Conservation (phyloP, 2,888 invertebrate genomes). For the Petrolisthes cinctipes region DNA sequence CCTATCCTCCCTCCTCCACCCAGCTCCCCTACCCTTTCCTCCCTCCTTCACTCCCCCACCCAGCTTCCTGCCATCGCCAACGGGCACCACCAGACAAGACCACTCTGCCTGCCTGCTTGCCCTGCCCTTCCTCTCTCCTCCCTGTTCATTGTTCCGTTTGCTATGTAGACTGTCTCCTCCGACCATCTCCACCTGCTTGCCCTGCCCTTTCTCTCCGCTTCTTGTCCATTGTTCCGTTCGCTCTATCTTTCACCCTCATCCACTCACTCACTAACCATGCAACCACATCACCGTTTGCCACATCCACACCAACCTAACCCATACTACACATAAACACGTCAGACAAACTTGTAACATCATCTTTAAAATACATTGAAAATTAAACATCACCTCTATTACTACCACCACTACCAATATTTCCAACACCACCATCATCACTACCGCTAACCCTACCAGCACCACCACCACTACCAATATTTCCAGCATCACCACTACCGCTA, state of each 20-base stretch:
- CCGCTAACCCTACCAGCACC: too few relatives aligned
- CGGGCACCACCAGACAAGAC: slow-evolving; percentile 7
- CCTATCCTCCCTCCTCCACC: background rate
- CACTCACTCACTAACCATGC: background rate
- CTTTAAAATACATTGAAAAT: too few relatives aligned
- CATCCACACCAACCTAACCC: background rate
- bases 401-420: too few relatives aligned
- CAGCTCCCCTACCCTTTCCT: background rate
- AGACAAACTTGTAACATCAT: too few relatives aligned
- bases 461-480: too few relatives aligned
- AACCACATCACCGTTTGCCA: background rate
- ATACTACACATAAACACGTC: background rate
- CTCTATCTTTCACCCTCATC: background rate
- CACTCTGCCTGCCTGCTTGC: background rate
- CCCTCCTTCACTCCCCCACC: background rate
- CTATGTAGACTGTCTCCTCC: background rate
- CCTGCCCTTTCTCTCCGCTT: background rate
- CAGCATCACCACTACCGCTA: too few relatives aligned
- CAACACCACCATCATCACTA: too few relatives aligned
- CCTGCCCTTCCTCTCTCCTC: too few relatives aligned
- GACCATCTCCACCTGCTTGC: background rate
- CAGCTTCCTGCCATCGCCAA: background rate
- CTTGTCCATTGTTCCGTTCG: background rate
- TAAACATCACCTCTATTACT: too few relatives aligned
- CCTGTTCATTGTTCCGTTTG: too few relatives aligned